Percentiles rank a stretch among this genome's conserved stretches.
Evolutionary conservation across 1,140 invertebrate species (phyloP).

Genomic region (Reticulitermes speratus): DNA sequence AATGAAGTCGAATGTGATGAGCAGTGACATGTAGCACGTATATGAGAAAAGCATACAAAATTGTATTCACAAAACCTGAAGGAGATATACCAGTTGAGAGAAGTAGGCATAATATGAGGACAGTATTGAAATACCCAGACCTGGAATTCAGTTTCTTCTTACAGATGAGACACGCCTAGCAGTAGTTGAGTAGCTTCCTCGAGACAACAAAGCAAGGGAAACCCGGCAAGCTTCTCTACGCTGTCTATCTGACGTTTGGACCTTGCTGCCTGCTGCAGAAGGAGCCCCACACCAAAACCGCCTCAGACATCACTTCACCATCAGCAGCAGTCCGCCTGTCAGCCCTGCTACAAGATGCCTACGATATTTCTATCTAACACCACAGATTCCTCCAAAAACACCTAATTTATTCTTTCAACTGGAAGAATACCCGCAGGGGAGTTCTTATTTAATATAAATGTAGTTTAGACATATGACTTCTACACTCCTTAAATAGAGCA

Average conservation of each 20-base stretch:
- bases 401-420: not conserved
- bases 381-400: not conserved
- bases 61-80: no score
- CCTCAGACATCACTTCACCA: not conserved
- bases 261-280: not conserved
- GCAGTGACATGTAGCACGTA: no score
- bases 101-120: no score
- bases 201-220: not conserved
- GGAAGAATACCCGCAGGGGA: not conserved
- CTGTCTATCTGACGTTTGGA: not conserved
- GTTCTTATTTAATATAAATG: not conserved
- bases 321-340: not conserved
- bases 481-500: no score
- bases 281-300: not conserved
- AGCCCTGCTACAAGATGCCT: not conserved
- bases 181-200: not conserved
- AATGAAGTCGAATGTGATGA: no score
- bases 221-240: not conserved
- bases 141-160: no score
- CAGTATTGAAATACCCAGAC: no score
- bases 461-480: no score
- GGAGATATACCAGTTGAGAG: no score
- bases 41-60: no score
- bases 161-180: not conserved
- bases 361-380: not conserved